Base-by-base conservation (phyloP, 2,888 invertebrate genomes). In the Drosophila maculinotata region DNA sequence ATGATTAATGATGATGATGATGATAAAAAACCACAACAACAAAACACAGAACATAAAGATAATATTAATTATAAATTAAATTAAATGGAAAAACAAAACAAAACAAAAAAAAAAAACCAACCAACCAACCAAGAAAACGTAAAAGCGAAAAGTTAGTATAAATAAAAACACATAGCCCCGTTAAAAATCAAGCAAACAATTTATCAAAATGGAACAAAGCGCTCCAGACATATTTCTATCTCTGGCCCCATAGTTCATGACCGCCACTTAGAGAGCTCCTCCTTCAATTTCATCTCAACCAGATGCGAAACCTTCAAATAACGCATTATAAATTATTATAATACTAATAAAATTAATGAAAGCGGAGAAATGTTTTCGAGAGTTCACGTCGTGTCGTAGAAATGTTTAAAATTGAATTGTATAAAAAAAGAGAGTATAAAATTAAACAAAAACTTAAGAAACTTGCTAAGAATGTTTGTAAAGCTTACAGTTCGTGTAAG, bases 11-110 rank as follows among this genome's bases (percentile, higher is more conserved):
- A 72, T 76, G 65, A 76, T 75, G 71, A 73, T 45, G 39, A 51
- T 45, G 49, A 51, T 31, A 28, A 49, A 53, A 54, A 60, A 51
- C 45, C 48, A 47, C 15, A 44, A 44, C 60, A 58, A 62, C 53
- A 69, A 49, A 48, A 31, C 45, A 38, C 45, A 67, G 64, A 69
- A 64, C 39, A 78, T 66, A 65, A 72, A 66, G 20, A 87, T 88
- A 89, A 90, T 80, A 89, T 84, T 82, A 83, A 88, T 83, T 89
- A 84, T 78, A 88, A 88, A 85, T 84, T 74, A 78, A 83, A 78
- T 52, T 56, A 68, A 66, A 56, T 48, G 44, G 52, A 51, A 48
- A 51, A 54, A 59, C 1, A 41, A 49, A 36, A 44, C 23, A 31
- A 51, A 54, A 54, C n/a, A n/a, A n/a, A n/a, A 51, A 48, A 51